Percentiles rank a stretch among this genome's conserved stretches.
Evolutionary conservation across 2,113 vertebrate species (phyloP).

Genomic region (Saguinus imperator): DNA sequence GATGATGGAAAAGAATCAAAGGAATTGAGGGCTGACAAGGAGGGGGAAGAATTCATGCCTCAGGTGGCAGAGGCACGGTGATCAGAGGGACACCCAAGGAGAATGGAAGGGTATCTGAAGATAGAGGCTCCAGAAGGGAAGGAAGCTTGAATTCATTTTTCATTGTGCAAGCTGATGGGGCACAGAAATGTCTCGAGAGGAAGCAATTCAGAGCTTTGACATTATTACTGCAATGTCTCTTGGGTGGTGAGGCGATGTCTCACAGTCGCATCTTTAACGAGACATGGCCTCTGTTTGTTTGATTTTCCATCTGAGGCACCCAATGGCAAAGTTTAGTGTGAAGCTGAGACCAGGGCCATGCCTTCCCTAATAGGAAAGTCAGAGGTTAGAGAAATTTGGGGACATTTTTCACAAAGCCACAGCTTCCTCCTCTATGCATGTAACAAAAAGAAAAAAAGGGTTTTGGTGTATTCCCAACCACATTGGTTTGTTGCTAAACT

Average conservation of each 20-base stretch:
- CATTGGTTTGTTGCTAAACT: neutral
- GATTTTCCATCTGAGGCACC: neutral
- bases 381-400: neutral
- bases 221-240: neutral
- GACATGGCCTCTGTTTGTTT: neutral
- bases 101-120: neutral
- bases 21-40: too few species aligned
- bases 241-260: neutral
- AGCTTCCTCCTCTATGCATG: neutral
- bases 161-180: rapidly evolving
- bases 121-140: neutral
- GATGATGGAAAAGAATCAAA: neutral
- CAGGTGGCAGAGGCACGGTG: neutral
- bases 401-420: neutral
- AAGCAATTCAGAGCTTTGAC: too few species aligned
- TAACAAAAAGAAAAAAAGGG: neutral
- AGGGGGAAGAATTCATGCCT: neutral
- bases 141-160: neutral
- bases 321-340: neutral
- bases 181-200: neutral
- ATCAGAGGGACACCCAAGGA: neutral
- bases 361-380: neutral
- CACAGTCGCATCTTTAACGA: neutral
- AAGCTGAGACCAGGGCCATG: neutral
- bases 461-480: neutral